Evolutionary conservation across 1,140 invertebrate genomes (phyloP), one percentile per base, ranked within the genome.

Genomic region (Phocides pigmalion): DNA sequence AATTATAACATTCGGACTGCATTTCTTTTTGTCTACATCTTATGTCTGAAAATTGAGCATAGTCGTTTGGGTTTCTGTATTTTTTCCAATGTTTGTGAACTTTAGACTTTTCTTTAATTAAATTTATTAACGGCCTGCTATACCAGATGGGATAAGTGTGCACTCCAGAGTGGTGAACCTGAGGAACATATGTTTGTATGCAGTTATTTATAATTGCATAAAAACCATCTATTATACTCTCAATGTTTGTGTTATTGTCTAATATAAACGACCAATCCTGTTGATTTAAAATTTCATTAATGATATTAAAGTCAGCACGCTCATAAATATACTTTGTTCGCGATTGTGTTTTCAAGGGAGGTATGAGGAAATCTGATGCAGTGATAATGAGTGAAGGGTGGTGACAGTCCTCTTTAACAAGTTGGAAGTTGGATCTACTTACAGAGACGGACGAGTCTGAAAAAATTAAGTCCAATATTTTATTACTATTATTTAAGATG

Each of bases 121-220:
- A 28, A 28, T 28, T 28, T 28, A 28, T 28, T 28, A 28, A 28
- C 25, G 25, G 25, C 25, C 25, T 28, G 25, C 25, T 28, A 28
- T 35, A 35, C 32, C 32, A 35, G 9, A 44, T 44, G 14, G 41
- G 41, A 44, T 44, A 44, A 44, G 5, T 19, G 6, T 44, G 17
- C 9, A 11, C 17, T 11, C 17, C 41, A 19, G 41, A 44, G 41
- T 19, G 41, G 16, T 19, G 9, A 9, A 19, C 41, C 41, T 44
- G 41, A 19, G 41, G 41, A 19, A 19, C 16, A 44, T 44, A 44
- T 19, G 17, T 44, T 44, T 44, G 16, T 19, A 44, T 44, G 9
- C 41, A 44, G 17, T 44, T 44, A 44, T 44, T 44, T 19, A 44
- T 19, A 44, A 44, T 44, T 44, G 17, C 16, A 44, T 44, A 44